These are phyloP conservation scores for Myopa tessellatipennis DNA, from an alignment of 2,888 invertebrate genomes.

Conservation along the genomic window DNA sequence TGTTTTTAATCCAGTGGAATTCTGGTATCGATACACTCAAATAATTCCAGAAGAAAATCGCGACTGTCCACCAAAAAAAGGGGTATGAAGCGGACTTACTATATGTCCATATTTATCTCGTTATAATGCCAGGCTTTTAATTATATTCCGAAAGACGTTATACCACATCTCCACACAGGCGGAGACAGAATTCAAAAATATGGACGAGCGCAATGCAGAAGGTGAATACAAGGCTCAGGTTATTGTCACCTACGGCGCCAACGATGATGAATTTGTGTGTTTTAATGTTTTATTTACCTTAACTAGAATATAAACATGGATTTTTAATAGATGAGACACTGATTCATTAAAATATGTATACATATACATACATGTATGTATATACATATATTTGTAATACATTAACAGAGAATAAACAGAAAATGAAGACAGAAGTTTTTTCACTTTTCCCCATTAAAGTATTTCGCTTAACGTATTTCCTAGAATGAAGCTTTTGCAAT, in stretches of 20 bases:
- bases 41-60: conserved; percentile 23
- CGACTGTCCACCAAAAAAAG: conserved; percentile 30
- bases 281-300: background rate
- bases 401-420: too few species aligned
- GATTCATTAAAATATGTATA: too few species aligned
- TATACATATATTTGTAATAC: too few species aligned
- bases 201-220: background rate
- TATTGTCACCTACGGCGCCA: too few species aligned
- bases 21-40: conserved; percentile 35
- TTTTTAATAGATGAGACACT: too few species aligned
- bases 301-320: background rate
- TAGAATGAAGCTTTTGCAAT: background rate
- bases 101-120: background rate
- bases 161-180: background rate
- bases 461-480: background rate
- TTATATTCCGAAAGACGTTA: background rate
- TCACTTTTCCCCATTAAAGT: too few species aligned
- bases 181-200: background rate
- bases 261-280: too few species aligned
- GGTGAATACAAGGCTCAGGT: background rate
- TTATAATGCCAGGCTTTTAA: background rate
- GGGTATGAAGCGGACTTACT: background rate
- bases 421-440: too few species aligned
- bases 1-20: conserved; percentile 27
- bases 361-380: too few species aligned